These are phyloP conservation scores for Glyphotaelius pellucidus DNA, from an alignment of 2,888 invertebrate genomes.

Conservation along the genomic window DNA sequence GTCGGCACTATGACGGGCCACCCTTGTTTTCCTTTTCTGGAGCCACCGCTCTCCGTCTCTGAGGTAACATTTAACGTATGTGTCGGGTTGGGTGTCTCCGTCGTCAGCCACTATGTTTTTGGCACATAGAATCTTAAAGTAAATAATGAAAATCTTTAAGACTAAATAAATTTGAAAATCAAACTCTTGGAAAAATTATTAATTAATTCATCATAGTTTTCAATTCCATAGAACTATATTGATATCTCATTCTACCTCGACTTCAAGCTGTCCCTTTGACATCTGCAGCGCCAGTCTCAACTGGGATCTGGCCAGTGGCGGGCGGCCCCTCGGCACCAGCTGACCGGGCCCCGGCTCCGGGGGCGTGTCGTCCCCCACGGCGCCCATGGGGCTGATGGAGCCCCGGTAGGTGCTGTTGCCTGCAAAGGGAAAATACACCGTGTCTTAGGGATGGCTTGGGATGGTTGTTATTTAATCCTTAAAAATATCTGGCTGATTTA, in stretches of 20 bases:
- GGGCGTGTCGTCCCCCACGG: slow-evolving; percentile 75
- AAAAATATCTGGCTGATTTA: background rate
- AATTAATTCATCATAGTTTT: background rate
- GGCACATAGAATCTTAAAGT: slow-evolving; percentile 80
- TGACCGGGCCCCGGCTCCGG: slow-evolving; percentile 87
- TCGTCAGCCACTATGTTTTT: slow-evolving; percentile 83
- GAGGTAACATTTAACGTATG: slow-evolving; percentile 95
- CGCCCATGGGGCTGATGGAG: slow-evolving; percentile 68
- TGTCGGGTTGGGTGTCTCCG: slow-evolving; percentile 87
- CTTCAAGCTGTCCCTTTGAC: slow-evolving; percentile 94
- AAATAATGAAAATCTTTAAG: background rate
- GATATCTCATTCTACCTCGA: slow-evolving; percentile 79
- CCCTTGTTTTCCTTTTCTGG: slow-evolving; percentile 94
- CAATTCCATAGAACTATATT: background rate
- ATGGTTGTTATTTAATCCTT: background rate
- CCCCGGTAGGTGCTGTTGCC: slow-evolving; percentile 64
- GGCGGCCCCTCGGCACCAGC: slow-evolving; percentile 86
- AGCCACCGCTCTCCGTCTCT: slow-evolving; percentile 92
- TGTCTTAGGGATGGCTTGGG: background rate
- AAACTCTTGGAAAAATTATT: background rate
- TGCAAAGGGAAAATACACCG: slow-evolving; percentile 52
- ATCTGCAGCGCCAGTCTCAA: slow-evolving; percentile 92
- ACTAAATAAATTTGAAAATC: background rate
- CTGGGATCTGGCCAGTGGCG: slow-evolving; percentile 86
- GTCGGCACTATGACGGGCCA: slow-evolving; percentile 87